These are phyloP conservation scores for Limonius californicus DNA, from an alignment of 1,140 invertebrate genomes.

Conservation along the genomic window DNA sequence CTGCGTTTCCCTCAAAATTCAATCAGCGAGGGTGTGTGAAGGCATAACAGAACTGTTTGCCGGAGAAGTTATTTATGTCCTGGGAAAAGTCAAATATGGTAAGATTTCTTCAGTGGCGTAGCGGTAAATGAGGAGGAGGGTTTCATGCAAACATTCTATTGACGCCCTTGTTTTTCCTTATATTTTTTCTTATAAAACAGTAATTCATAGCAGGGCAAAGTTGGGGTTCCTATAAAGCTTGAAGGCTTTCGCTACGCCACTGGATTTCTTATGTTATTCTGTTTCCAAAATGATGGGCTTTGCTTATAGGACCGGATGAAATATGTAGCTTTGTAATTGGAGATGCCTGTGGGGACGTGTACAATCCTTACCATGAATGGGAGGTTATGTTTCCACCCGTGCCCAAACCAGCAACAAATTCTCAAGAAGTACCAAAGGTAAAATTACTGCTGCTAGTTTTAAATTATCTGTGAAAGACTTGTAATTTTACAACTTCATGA, in stretches of 20 bases:
- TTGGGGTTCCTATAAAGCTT: no score
- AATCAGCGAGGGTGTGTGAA: slow-evolving; percentile 79
- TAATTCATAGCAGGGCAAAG: no score
- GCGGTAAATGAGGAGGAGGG: not conserved
- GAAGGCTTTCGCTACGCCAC: not conserved
- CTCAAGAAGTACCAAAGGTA: slow-evolving; percentile 63
- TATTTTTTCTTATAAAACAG: no score
- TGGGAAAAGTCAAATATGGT: slow-evolving; percentile 44
- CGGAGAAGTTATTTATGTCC: slow-evolving; percentile 44
- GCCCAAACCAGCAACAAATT: slow-evolving; percentile 67
- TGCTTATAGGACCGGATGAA: slow-evolving; percentile 68
- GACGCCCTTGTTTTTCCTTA: not conserved
- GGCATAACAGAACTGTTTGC: slow-evolving; percentile 80
- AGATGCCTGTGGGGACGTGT: slow-evolving; percentile 82
- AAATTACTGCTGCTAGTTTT: slow-evolving; percentile 17
- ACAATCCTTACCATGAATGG: slow-evolving; percentile 88
- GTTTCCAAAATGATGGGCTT: no score
- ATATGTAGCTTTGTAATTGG: slow-evolving; percentile 90
- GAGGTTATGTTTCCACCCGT: slow-evolving; percentile 83
- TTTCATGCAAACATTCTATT: not conserved
- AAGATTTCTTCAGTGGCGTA: no score
- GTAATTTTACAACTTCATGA: no score
- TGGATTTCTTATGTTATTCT: not conserved
- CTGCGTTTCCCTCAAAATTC: slow-evolving; percentile 79
- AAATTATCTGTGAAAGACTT: no score